Evolutionary conservation across 2,113 vertebrate genomes (phyloP), one percentile per base, ranked within the genome.

Genomic region (Phalacrocorax carbo): DNA sequence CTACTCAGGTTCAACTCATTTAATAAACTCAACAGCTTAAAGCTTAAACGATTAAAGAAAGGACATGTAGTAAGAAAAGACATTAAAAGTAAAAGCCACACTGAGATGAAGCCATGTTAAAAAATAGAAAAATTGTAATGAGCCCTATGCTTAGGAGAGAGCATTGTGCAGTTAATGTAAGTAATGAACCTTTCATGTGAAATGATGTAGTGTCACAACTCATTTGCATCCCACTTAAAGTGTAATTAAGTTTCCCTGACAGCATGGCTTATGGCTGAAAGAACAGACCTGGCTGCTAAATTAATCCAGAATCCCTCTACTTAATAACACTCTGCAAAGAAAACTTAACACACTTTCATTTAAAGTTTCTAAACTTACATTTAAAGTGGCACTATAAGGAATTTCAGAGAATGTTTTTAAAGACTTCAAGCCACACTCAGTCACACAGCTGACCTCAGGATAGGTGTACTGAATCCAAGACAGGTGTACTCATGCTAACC

Each of bases 151-250:
- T 98, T 97, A 94, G 95, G 91, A 97, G 94, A 78, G 91, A 97
- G 93, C 94, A 96, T 92, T 97, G 97, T 97, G 95, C 92, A 92
- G 97, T 96, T 98, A 97, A 98, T 97, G 92, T 98, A 98, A 98
- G 98, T 98, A 98, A 98, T 98, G 98, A 98, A 98, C 98, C 97
- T 98, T 98, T 98, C 98, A 98, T 97, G 97, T 98, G 98, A 98
- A 98, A 98, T 98, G 98, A 98, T 98, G 97, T 97, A 97, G 97
- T 98, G 98, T 98, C 98, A 98, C 98, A 98, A 98, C 97, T 98
- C 98, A 98, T 98, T 98, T 98, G 97, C 98, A 98, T 98, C 97
- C 97, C 97, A 98, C 98, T 98, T 98, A 98, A 98, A 98, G 95
- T 98, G 97, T 98, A 98, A 98, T 98, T 98, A 98, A 98, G 97